Base-by-base conservation (phyloP, 2,888 invertebrate species). In the Linhomoeus sp. region DNA sequence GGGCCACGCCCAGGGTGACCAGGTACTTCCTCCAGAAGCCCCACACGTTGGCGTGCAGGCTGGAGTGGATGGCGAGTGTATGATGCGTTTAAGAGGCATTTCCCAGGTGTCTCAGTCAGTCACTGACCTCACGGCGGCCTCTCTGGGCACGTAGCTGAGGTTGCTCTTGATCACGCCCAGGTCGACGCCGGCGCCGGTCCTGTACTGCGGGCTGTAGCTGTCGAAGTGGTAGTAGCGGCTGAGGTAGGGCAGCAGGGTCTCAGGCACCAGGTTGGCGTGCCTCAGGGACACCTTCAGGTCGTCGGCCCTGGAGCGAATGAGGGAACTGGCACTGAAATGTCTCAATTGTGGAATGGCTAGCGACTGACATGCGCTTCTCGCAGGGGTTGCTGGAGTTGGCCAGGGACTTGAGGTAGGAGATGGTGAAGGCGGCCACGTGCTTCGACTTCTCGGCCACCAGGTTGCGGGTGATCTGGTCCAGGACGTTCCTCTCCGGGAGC, bases 351-450 rank as follows among this genome's bases (percentile, higher is more conserved):
- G n/a, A n/a, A n/a, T n/a, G n/a, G n/a, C n/a, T n/a, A n/a, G n/a
- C 9, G 29, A 43, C n/a, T 29, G 33, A 39, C 49, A 53, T n/a
- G 25, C 43, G 17, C 40, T 49, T 46, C 49, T 58, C 52, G 48
- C 55, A 56, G 26, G 56, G 56, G 33, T 54, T 55, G 47, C 50
- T 49, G 37, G 51, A 51, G 45, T 57, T 48, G 45, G 58, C 48
- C 45, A 55, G 41, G n/a, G 52, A 49, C 19, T 51, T 42, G 47
- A 61, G 51, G 38, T 51, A 46, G 35, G 56, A 51, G 49, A 50
- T 51, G 43, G 52, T 52, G 56, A 57, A 61, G 33, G 53, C 42
- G 45, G 53, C 51, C n/a, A 61, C 56, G 44, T 60, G 55, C 26
- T 50, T 51, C 50, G 52, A 54, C 39, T 45, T 51, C 41, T 61